Percentiles rank a stretch among this genome's conserved stretches.
phyloP scores from a whole-genome alignment of 1,140 invertebrate species.

The Chironomus tepperi region DNA sequence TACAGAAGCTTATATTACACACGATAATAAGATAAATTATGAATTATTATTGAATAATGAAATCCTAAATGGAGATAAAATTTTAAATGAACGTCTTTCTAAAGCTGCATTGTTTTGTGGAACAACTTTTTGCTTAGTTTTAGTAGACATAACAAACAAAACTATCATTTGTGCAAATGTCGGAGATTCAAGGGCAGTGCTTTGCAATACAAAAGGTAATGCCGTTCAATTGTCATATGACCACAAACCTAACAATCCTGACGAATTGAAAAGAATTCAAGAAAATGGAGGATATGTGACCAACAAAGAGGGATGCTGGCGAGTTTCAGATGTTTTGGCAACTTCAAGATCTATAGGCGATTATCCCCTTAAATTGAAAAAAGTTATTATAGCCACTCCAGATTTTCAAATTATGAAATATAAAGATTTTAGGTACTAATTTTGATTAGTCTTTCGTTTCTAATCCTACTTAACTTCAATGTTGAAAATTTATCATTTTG shows the following conservation, averaged over 20 bases:
- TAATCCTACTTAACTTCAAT: not conserved
- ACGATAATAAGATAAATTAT: constrained; percentile 36
- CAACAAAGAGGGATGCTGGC: constrained; percentile 56
- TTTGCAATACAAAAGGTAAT: constrained; percentile 50
- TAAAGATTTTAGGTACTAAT: constrained; percentile 30
- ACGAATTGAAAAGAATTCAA: constrained; percentile 47
- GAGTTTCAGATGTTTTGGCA: constrained; percentile 57
- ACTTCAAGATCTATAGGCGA: constrained; percentile 58
- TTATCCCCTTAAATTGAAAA: constrained; percentile 53
- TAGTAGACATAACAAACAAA: not conserved
- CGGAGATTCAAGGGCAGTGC: constrained; percentile 56
- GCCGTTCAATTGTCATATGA: constrained; percentile 54
- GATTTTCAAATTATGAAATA: constrained; percentile 54
- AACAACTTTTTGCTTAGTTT: constrained; percentile 35
- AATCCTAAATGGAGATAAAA: constrained; percentile 43
- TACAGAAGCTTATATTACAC: constrained; percentile 31
- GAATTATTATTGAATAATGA: constrained; percentile 41
- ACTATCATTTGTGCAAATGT: constrained; percentile 51
- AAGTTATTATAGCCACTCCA: constrained; percentile 54
- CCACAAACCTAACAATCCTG: constrained; percentile 53
- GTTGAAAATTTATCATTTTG: not conserved
- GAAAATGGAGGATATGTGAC: constrained; percentile 53
- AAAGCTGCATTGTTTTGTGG: constrained; percentile 48
- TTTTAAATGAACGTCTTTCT: constrained; percentile 45
- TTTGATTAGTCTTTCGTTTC: no score